phyloP scores from a whole-genome alignment of 2,113 vertebrate species.

The Paracyprichromis sp. region DNA sequence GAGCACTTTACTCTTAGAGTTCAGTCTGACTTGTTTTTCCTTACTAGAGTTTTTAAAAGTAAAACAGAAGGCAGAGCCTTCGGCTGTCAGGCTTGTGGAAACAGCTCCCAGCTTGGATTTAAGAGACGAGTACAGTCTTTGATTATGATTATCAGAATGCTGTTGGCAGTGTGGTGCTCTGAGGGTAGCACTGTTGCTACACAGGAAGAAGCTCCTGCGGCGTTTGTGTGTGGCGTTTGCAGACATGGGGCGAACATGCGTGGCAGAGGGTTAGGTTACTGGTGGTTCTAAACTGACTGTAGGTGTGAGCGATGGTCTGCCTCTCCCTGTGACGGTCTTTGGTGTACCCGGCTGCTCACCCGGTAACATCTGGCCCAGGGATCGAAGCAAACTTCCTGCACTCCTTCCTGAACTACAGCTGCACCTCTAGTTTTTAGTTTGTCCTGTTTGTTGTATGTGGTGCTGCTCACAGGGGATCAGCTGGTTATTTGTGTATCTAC shows the following conservation, averaged over 20 bases:
- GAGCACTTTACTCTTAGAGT: neutral
- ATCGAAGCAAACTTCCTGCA: neutral
- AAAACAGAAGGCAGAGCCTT: neutral
- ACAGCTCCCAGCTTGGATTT: neutral
- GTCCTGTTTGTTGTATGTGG: neutral
- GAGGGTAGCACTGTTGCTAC: neutral
- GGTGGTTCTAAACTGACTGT: neutral
- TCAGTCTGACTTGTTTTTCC: neutral
- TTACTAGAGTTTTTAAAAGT: neutral
- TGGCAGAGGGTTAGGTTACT: neutral
- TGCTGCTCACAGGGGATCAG: neutral
- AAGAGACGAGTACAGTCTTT: neutral
- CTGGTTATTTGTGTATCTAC: neutral
- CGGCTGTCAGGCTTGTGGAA: neutral
- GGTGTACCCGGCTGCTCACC: neutral
- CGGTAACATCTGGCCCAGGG: neutral
- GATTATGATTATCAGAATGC: neutral
- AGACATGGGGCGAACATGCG: rapidly evolving
- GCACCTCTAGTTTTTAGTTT: neutral
- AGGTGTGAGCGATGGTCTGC: neutral
- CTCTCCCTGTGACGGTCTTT: neutral
- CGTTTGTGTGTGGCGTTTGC: neutral
- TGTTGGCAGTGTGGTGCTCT: neutral
- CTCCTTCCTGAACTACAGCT: neutral
- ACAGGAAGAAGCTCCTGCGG: neutral